Base-by-base conservation (phyloP, 2,797 vertebrate genomes). In the Gorsachius magnificus region DNA sequence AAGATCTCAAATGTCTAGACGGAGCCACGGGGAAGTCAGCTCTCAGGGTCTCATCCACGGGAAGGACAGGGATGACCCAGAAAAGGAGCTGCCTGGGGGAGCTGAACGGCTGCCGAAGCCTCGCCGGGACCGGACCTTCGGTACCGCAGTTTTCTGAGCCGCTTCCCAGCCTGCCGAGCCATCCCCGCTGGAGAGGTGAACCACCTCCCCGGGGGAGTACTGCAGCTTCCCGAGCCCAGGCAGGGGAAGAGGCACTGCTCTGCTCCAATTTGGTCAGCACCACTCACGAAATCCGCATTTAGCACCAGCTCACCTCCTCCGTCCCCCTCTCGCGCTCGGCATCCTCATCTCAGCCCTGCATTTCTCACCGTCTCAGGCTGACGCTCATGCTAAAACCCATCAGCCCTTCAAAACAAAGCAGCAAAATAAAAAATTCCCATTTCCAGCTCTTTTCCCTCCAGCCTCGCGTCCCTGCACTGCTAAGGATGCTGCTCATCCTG, bases 101-200 rank as follows among this genome's bases (percentile, higher is more conserved):
- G 38, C 57, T 3, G 11, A n/a, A 21, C 2, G 7, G 87, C 72
- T 33, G 21, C 41, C 8, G 3, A 31, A 63, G 45, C 11, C 48
- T 29, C 6, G 1, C 43, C 0, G 13, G 80, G 72, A 29, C 31
- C 9, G 0, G 38, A 20, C 36, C 77, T 76, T n/a, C 6, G 28
- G 35, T 6, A 13, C 35, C 4, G 9, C 4, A 41, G 38, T 10
- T 61, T 50, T 24, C 6, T 1, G 3, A 60, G 71, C 51, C 21
- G 1, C n/a, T 72, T 41, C 35, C 1, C 1, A 41, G 48, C 50
- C 20, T 6, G 48, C 28, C 5, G 7, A 72, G 54, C 48, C 72
- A 48, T 24, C n/a, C n/a, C 26, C 0, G 10, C 45, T 4, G 24
- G 16, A 41, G 41, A 43, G 41, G 70, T 15, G 36, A 51, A 12